Evolutionary conservation across 2,888 invertebrate genomes (phyloP).

Genomic region (Drosophila silvestris): DNA sequence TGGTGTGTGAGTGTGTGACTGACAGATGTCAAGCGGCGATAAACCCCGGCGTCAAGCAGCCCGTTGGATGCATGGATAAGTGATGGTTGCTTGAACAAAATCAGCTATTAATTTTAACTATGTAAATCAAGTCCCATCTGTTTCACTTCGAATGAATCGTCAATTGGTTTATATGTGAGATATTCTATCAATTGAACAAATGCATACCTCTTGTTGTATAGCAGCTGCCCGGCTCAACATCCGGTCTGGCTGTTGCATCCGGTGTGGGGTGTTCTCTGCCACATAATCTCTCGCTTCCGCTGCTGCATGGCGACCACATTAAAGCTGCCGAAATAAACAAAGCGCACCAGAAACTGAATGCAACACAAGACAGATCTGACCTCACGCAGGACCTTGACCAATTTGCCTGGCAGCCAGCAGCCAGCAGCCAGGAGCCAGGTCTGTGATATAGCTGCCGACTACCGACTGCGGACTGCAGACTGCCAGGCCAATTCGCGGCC

Average conservation of each 20-base stretch:
- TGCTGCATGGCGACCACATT: slow-evolving; percentile 1
- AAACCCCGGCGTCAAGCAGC: slow-evolving; percentile 23
- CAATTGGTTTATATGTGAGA: background rate
- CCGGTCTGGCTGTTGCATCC: slow-evolving; percentile 16
- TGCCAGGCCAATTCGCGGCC: slow-evolving; percentile 22
- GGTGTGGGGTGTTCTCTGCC: slow-evolving; percentile 5
- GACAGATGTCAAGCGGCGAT: slow-evolving; percentile 46
- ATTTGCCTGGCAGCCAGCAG: slow-evolving; percentile 6
- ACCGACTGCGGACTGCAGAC: background rate
- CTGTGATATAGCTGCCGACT: background rate
- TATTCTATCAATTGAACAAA: background rate
- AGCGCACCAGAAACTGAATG: background rate
- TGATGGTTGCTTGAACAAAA: slow-evolving; percentile 15
- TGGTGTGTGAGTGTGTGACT: slow-evolving; percentile 17
- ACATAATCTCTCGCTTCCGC: slow-evolving; percentile 1
- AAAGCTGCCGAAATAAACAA: background rate
- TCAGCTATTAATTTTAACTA: background rate
- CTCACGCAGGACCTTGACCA: slow-evolving; percentile 43
- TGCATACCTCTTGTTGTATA: background rate
- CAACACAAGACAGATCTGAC: slow-evolving; percentile 11
- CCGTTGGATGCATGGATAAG: slow-evolving; percentile 20
- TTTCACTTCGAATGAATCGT: background rate
- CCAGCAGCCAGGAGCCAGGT: background rate
- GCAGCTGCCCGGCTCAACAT: slow-evolving; percentile 19
- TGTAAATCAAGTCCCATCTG: background rate